These are phyloP conservation scores for Nasalis larvatus DNA, from an alignment of 2,113 vertebrate species.

Conservation along the genomic window DNA sequence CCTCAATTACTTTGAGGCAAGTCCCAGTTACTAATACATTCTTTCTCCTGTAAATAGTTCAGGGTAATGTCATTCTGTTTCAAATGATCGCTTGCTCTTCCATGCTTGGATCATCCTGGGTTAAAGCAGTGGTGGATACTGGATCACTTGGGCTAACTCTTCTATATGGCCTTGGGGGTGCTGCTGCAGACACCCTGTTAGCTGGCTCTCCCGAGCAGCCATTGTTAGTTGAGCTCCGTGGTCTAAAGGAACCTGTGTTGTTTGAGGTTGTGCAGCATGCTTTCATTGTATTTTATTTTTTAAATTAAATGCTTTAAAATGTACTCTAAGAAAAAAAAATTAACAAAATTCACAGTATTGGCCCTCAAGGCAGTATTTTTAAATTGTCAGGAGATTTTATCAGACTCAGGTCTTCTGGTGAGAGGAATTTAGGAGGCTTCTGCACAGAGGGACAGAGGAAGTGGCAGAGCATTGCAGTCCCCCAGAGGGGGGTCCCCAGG, in stretches of 20 bases:
- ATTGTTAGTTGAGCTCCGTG: background rate
- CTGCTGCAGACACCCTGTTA: fast-evolving
- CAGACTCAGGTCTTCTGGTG: background rate
- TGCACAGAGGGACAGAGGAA: too few species aligned
- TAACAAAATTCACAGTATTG: background rate
- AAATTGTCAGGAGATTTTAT: background rate
- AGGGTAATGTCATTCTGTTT: background rate
- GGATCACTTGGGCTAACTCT: background rate
- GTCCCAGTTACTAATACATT: background rate
- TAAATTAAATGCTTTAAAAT: background rate
- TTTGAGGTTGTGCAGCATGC: background rate
- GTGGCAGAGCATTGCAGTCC: fast-evolving
- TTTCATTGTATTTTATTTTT: background rate
- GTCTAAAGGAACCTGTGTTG: background rate
- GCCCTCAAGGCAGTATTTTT: background rate
- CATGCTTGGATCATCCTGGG: background rate
- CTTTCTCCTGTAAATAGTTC: background rate
- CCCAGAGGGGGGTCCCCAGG: background rate
- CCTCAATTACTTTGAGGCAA: background rate
- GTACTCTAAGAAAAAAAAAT: background rate
- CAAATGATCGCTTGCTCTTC: background rate
- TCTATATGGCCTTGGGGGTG: background rate
- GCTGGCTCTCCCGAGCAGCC: background rate
- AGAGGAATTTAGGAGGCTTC: background rate
- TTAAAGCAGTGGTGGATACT: background rate